These are phyloP conservation scores for Epinotia demarniana DNA, from an alignment of 2,888 invertebrate species.

Conservation along the genomic window DNA sequence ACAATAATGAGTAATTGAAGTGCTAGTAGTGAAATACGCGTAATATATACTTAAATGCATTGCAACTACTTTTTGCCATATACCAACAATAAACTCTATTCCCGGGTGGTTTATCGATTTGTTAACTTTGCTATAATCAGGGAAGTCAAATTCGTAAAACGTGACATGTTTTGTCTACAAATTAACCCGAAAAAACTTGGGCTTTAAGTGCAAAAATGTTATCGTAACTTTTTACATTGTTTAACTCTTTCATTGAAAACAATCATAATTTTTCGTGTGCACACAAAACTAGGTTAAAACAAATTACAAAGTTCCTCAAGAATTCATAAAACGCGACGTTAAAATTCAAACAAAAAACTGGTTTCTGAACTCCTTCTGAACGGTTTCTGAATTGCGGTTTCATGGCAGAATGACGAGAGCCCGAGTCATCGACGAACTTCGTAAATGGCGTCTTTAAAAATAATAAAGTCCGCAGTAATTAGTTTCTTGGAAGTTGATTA, in stretches of 20 bases:
- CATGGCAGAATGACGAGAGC: constrained; percentile 31
- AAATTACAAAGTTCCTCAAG: constrained; percentile 16
- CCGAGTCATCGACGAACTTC: constrained; percentile 29
- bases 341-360: constrained; percentile 22
- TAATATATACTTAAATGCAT: no score
- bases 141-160: no score
- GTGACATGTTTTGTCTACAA: no score
- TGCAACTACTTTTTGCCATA: no score
- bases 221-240: not conserved
- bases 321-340: constrained; percentile 21
- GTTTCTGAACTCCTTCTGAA: no score
- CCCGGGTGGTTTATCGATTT: no score
- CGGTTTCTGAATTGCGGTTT: constrained; percentile 21
- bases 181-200: no score
- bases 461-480: constrained; percentile 35
- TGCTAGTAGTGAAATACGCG: no score
- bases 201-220: no score
- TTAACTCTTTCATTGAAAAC: not conserved
- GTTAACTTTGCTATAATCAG: no score
- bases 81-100: no score
- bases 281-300: constrained; percentile 13
- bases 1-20: no score
- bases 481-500: constrained; percentile 35
- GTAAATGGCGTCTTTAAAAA: constrained; percentile 34
- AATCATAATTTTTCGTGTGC: not conserved